A percentile compares a stretch with the other conserved stretches of the same genome.
phyloP scores from a whole-genome alignment of 2,113 vertebrate genomes.

The Muscicapa adusta region DNA sequence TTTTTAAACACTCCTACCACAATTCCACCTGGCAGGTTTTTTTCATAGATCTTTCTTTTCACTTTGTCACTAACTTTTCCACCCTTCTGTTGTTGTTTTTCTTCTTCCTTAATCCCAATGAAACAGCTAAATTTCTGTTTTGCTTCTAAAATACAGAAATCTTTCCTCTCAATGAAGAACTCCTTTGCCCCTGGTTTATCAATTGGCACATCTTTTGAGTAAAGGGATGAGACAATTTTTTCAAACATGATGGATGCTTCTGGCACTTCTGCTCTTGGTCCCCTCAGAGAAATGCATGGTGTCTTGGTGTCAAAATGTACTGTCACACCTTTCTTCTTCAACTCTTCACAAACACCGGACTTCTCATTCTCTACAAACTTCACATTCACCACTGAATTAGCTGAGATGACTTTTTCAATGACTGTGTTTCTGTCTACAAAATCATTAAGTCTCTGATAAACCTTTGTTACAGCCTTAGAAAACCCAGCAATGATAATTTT shows the following conservation, averaged over 20 bases:
- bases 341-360: neutral
- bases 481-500: constrained; percentile 76
- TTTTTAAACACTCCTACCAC: constrained; percentile 71
- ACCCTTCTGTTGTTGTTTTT: neutral
- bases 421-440: constrained; percentile 75
- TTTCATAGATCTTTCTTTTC: neutral
- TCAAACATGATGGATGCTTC: constrained; percentile 4
- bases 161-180: constrained; percentile 69
- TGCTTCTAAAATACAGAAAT: constrained; percentile 8
- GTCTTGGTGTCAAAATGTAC: constrained; percentile 30
- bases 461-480: constrained; percentile 39
- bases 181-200: constrained; percentile 74
- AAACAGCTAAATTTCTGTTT: constrained; percentile 66
- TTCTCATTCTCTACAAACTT: constrained; percentile 70
- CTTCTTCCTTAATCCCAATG: constrained; percentile 69
- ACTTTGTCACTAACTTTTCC: neutral
- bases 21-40: constrained; percentile 63
- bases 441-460: constrained; percentile 44
- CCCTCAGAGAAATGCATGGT: constrained; percentile 69
- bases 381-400: constrained; percentile 26
- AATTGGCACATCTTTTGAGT: constrained; percentile 48
- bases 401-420: constrained; percentile 52
- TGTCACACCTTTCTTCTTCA: constrained; percentile 59
- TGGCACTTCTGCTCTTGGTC: constrained; percentile 66
- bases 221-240: constrained; percentile 48